phyloP scores from a whole-genome alignment of 1,140 invertebrate species.

The Ceratina calcarata region DNA sequence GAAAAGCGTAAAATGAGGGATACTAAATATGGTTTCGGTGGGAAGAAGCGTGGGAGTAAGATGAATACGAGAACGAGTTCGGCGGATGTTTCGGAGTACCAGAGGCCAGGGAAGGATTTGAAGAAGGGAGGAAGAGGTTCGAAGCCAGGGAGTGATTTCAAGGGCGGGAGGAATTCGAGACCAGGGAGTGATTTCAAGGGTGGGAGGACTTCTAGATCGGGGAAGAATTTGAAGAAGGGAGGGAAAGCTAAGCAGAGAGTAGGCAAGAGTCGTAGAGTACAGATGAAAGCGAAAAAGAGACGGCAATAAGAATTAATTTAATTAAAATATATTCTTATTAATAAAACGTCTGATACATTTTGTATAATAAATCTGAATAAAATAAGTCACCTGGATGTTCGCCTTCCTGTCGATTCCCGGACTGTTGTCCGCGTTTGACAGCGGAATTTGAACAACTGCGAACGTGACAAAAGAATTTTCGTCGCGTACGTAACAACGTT shows the following conservation, averaged over 20 bases:
- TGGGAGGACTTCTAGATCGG: slow-evolving; percentile 66
- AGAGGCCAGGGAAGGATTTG: slow-evolving; percentile 68
- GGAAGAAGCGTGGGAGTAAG: slow-evolving; percentile 95
- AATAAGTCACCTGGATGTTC: slow-evolving; percentile 2
- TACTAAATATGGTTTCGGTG: slow-evolving; percentile 96
- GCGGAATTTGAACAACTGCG: slow-evolving; percentile 37
- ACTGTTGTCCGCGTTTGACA: not conserved
- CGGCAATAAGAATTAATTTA: slow-evolving; percentile 8
- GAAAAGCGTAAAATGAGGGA: slow-evolving; percentile 88
- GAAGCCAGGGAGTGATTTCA: slow-evolving; percentile 73
- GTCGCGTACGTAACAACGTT: slow-evolving; percentile 7
- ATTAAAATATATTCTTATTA: not conserved
- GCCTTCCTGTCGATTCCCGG: slow-evolving; percentile 7
- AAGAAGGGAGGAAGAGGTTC: slow-evolving; percentile 59
- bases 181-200: slow-evolving; percentile 67
- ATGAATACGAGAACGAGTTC: slow-evolving; percentile 92
- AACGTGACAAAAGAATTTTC: slow-evolving; percentile 41
- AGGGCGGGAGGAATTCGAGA: slow-evolving; percentile 61
- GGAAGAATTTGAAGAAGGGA: slow-evolving; percentile 66
- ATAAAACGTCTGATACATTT: not conserved
- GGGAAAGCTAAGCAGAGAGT: slow-evolving; percentile 76
- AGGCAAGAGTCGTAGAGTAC: slow-evolving; percentile 83
- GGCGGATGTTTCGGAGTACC: slow-evolving; percentile 84
- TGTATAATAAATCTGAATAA: slow-evolving; percentile 29
- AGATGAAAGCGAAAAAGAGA: slow-evolving; percentile 80